Conservation (phyloP, 2,797 vertebrate species). For the Dromococcyx pavoninus region DNA sequence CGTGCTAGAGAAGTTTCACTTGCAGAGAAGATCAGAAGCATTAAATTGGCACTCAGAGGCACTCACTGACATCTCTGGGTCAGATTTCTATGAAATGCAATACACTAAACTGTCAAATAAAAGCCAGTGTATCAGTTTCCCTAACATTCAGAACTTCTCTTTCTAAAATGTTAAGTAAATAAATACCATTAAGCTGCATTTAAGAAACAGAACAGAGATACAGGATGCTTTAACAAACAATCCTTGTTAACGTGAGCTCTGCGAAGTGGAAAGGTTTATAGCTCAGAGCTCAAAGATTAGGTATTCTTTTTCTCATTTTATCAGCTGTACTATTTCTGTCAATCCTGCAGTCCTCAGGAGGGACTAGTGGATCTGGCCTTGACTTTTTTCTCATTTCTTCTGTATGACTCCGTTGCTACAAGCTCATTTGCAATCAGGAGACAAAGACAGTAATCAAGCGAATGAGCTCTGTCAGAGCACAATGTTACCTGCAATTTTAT, state of each 20-base stretch:
- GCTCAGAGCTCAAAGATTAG: not conserved
- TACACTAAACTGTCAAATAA: not conserved
- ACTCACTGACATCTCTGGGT: not conserved
- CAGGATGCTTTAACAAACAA: not conserved
- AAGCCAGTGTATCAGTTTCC: not conserved
- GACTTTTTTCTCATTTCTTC: conserved; percentile 22
- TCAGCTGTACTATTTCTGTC: not conserved
- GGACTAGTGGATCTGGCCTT: not conserved
- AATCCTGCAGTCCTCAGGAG: not conserved
- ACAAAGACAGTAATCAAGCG: conserved; percentile 17
- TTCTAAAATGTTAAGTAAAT: conserved; percentile 1
- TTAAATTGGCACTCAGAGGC: not conserved
- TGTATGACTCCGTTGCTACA: not conserved
- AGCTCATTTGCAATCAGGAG: conserved; percentile 22
- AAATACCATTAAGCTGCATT: not conserved
- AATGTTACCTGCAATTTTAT: not conserved
- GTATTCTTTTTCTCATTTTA: not conserved
- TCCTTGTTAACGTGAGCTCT: not conserved
- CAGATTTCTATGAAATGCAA: not conserved
- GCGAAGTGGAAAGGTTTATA: not conserved
- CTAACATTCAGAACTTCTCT: not conserved
- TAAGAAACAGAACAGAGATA: not conserved
- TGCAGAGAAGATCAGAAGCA: not conserved
- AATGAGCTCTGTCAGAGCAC: not conserved
- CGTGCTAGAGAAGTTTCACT: not conserved